Base-by-base conservation (phyloP, 2,113 vertebrate species). In the Stictonetta naevosa region DNA sequence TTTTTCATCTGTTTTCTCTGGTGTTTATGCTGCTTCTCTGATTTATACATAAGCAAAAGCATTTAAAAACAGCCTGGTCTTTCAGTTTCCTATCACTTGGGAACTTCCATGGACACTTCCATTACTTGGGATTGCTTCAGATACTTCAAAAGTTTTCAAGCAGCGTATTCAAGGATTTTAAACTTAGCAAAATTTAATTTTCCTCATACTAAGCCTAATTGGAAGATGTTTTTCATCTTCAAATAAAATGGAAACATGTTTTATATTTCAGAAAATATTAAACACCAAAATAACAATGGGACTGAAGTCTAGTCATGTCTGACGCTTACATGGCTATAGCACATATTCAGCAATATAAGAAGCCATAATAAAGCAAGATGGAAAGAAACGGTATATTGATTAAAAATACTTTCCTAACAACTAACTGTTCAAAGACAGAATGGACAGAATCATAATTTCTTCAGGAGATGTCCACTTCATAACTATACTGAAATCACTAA, bases 241-340 rank as follows among this genome's bases (percentile, higher is more conserved):
- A 66, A 66, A 84, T 84, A 60, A 31, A 6, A 29, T 56, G 60
- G 4, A 28, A 66, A 64, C 71, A 0, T 44, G 44, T 0, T 28
- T 52, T 74, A 42, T 62, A 26, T 23, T 48, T 63, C 13, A 50
- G 38, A 62, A 93, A 53, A 83, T 29, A 59, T 0, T 3, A 82
- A 21, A 33, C 46, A 17, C 3, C 26, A 20, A 75, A 71, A 67
- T 13, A 31, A 4, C 20, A 34, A 6, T 15, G 62, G 26, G 17
- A 33, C 23, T n/a, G 28, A 82, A 82, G 6, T 48, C 8, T 11
- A 23, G 40, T 66, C 25, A 4, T 8, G 74, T 64, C 22, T 74
- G 44, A 7, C 8, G 21, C 14, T 44, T 69, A 2, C 0, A 22
- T 2, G 0, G 13, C 16, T 79, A 14, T 16, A 75, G 36, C 71